phyloP scores from a whole-genome alignment of 2,113 vertebrate species.

The Elephantulus edwardii region DNA sequence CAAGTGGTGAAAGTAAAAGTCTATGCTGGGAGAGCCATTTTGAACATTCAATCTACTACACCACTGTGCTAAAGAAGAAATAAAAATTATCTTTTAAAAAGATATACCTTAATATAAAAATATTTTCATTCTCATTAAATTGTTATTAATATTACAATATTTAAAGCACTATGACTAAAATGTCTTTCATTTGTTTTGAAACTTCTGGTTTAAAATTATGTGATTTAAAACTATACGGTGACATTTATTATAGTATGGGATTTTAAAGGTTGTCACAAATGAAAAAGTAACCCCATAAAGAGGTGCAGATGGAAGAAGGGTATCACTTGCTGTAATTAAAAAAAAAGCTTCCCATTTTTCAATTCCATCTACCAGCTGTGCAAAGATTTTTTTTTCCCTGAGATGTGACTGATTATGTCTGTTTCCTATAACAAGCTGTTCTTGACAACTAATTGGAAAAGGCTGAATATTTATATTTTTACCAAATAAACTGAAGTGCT shows the following conservation, averaged over 20 bases:
- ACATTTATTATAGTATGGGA: background rate
- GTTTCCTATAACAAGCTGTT: background rate
- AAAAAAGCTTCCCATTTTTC: background rate
- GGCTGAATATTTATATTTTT: background rate
- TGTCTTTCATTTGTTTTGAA: background rate
- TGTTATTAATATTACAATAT: background rate
- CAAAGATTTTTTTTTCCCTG: background rate
- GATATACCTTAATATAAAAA: background rate
- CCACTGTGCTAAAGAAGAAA: background rate
- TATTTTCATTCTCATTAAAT: background rate
- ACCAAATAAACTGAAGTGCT: background rate
- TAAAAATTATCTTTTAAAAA: background rate
- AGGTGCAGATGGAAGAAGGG: background rate
- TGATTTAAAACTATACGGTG: background rate
- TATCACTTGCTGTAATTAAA: background rate
- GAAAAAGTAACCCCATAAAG: background rate
- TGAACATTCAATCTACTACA: too few species aligned
- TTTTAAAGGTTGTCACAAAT: background rate
- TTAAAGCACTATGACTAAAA: slow-evolving; percentile 1
- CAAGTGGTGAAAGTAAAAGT: too few species aligned
- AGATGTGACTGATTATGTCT: background rate
- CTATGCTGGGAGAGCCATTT: too few species aligned
- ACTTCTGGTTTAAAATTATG: background rate
- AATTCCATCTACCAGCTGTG: background rate
- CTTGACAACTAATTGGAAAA: background rate